Base-by-base conservation (phyloP, 1,140 invertebrate species). In the Branchinecta lynchi region DNA sequence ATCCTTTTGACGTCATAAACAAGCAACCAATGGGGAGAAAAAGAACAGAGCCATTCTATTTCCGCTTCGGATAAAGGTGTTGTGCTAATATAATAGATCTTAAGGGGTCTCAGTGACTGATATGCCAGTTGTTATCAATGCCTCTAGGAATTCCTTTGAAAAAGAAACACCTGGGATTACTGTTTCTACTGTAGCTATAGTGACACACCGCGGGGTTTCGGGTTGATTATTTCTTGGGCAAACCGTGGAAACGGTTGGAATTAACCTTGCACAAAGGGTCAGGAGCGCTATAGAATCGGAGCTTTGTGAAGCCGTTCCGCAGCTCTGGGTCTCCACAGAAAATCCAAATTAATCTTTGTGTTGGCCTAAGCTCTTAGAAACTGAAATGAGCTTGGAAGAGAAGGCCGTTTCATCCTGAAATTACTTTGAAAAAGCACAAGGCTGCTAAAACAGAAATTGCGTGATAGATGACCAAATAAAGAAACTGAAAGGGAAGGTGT, bases 191-290 rank as follows among this genome's bases (percentile, higher is more conserved):
- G 51, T 60, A 60, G 12, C 51, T 60, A 60, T 60, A 60, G 51
- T 15, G 51, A 60, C 17, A 60, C 51, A 15, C 51, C 12, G 51
- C 17, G 51, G 51, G 51, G 12, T 60, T 60, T 12, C 12, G 12
- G 51, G 51, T 60, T 60, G 51, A 60, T 60, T 60, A 60, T 60
- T 60, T 60, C 51, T 60, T 60, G 51, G 51, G 51, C 17, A 60
- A 60, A 60, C 51, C 51, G 51, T 60, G 51, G 51, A 60, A 60
- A 60, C 51, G 51, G 51, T 60, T 60, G 51, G 51, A 15, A 15
- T 60, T 60, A 60, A 60, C 51, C 51, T 60, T 60, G 12, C 51
- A 60, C 51, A 60, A 60, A 60, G 17, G 51, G 51, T 60, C 17
- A 60, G 12, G 12, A 15, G 17, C 17, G 17, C 51, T 15, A 60